These are phyloP conservation scores for Apolygus lucorum DNA, from an alignment of 1,140 invertebrate species.

Conservation along the genomic window DNA sequence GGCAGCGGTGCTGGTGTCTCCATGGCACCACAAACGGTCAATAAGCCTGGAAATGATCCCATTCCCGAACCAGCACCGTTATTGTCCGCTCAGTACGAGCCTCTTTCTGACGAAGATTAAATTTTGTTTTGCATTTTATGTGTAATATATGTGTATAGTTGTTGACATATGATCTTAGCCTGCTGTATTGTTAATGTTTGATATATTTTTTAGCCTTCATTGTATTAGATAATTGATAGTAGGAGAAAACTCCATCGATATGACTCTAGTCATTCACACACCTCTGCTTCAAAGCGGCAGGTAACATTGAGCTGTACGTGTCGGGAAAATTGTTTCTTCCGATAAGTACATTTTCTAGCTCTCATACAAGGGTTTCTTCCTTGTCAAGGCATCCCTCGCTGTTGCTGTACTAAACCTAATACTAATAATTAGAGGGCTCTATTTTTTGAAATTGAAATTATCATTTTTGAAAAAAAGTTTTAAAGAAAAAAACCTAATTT, in stretches of 20 bases:
- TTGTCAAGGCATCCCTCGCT: too few relatives aligned
- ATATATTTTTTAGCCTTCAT: not conserved
- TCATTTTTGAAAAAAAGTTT: too few relatives aligned
- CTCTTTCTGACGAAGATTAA: constrained; percentile 78
- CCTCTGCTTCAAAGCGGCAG: not conserved
- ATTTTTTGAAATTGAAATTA: too few relatives aligned
- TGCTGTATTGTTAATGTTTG: not conserved
- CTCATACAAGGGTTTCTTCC: too few relatives aligned
- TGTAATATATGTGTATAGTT: not conserved
- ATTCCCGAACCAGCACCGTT: constrained; percentile 63
- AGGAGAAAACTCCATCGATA: not conserved
- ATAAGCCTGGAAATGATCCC: constrained; percentile 42
- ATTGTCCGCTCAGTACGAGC: constrained; percentile 75
- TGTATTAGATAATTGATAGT: not conserved
- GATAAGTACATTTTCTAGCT: not conserved
- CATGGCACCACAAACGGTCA: constrained; percentile 42
- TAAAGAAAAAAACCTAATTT: too few relatives aligned
- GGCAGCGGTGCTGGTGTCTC: constrained; percentile 38
- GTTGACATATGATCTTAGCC: not conserved
- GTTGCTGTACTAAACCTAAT: too few relatives aligned
- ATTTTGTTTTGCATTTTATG: constrained; percentile 12
- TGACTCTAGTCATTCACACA: not conserved
- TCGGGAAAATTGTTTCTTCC: too few relatives aligned
- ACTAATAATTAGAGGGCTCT: too few relatives aligned
- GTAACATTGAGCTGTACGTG: too few relatives aligned